These are phyloP conservation scores for rat (Rattus norvegicus) DNA, from an alignment of 2,113 vertebrate genomes.

Conservation along the genomic window GRCr8 NC_086027.1:9449001-9449500, in stretches of 20 bases:
- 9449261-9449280: neutral
- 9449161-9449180: too few species aligned
- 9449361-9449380: neutral
- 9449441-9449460: neutral
- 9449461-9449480: neutral
- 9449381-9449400: neutral
- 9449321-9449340: constrained; percentile 32
- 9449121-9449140: neutral
- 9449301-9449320: constrained; percentile 12
- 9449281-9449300: constrained; percentile 10
- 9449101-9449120: neutral
- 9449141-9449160: too few species aligned
- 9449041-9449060: constrained; percentile 30
- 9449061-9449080: constrained; percentile 46
- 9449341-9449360: neutral
- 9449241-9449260: neutral
- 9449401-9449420: neutral
- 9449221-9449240: neutral
- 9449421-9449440: neutral
- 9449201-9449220: constrained; percentile 16
- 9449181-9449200: constrained; percentile 6
- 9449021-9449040: constrained; percentile 46
- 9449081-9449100: constrained; percentile 26
- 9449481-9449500: neutral
- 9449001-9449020: constrained; percentile 27